A percentile compares a stretch with the other conserved stretches of the same genome.
Evolutionary conservation across 2,113 vertebrate genomes (phyloP).

Genomic region (Clarias macrocephalus): DNA sequence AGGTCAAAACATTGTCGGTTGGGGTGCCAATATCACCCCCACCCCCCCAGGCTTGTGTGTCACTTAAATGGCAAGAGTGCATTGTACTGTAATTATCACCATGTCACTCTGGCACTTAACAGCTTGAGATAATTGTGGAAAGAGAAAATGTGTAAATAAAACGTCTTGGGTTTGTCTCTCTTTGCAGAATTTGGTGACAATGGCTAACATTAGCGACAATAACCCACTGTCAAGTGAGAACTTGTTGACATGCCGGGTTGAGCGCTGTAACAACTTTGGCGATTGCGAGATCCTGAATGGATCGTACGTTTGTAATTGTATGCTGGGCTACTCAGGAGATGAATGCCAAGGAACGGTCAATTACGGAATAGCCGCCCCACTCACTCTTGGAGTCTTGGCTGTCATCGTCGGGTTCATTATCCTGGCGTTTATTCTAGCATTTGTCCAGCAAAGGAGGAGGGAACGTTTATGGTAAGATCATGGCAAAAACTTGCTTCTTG

Average conservation of each 20-base stretch:
- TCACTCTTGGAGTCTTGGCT: constrained; percentile 67
- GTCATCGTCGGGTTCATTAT: constrained; percentile 66
- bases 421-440: constrained; percentile 64
- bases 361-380: constrained; percentile 58
- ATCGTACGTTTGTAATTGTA: constrained; percentile 72
- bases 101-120: background rate
- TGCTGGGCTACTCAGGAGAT: constrained; percentile 73
- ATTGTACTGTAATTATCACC: background rate
- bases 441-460: constrained; percentile 63
- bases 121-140: background rate
- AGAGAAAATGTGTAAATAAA: background rate
- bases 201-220: background rate
- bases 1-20: background rate
- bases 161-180: background rate
- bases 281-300: constrained; percentile 65
- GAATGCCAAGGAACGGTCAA: constrained; percentile 74
- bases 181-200: constrained; percentile 16
- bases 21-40: too few species aligned
- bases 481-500: background rate
- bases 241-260: background rate
- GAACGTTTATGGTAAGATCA: constrained; percentile 60
- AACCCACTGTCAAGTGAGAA: background rate
- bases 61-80: background rate
- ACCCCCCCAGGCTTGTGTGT: background rate
- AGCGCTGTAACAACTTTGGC: constrained; percentile 70